Conservation (phyloP, 2,113 vertebrate genomes). For the Neofelis nebulosa region DNA sequence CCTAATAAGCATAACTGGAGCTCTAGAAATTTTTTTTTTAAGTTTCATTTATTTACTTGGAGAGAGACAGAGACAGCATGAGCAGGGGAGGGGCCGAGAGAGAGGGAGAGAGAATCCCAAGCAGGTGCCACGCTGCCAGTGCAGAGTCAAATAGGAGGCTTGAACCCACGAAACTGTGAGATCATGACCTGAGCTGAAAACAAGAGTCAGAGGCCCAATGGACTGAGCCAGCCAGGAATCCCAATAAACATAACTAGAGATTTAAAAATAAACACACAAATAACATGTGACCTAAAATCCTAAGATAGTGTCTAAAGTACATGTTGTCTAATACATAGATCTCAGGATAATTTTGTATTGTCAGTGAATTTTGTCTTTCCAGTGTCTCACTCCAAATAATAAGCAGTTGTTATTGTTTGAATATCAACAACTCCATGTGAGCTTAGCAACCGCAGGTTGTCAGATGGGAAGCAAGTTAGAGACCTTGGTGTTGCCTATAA, state of each 20-base stretch:
- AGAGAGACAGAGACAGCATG: too few species aligned
- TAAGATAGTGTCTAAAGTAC: background rate
- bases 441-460: background rate
- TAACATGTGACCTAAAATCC: background rate
- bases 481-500: background rate
- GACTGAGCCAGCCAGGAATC: background rate
- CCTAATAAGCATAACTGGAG: background rate
- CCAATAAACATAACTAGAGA: background rate
- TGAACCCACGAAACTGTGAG: too few species aligned
- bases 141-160: too few species aligned
- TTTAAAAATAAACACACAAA: constrained; percentile 38
- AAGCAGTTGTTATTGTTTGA: background rate
- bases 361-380: background rate
- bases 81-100: too few species aligned
- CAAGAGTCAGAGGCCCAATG: too few species aligned
- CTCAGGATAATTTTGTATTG: background rate
- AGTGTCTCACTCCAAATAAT: background rate
- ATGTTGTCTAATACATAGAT: background rate
- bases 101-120: too few species aligned
- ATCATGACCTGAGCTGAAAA: too few species aligned
- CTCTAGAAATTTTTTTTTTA: too few species aligned
- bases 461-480: background rate
- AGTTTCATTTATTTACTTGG: too few species aligned
- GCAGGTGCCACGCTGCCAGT: too few species aligned
- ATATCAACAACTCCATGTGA: background rate